Conservation (phyloP, 2,113 vertebrate species). For the Pseudopodoces humilis region DNA sequence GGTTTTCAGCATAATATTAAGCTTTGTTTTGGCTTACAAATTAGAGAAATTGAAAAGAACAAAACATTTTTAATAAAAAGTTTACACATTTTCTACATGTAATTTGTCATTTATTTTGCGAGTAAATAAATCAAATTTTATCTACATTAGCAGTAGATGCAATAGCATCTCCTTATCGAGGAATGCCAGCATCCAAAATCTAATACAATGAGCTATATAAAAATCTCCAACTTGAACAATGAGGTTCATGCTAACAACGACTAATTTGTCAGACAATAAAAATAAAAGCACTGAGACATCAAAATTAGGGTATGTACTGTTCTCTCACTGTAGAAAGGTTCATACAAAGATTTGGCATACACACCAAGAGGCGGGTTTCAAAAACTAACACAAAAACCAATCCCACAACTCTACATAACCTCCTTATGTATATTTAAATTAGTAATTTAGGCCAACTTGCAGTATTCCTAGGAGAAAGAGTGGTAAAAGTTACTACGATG, state of each 20-base stretch:
- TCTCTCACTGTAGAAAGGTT: not conserved
- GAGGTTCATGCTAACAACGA: not conserved
- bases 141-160: no score
- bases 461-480: not conserved
- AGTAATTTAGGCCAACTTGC: not conserved
- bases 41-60: not conserved
- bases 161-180: not conserved
- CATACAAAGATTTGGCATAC: not conserved
- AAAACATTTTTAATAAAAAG: not conserved
- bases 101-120: not conserved
- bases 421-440: not conserved
- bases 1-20: not conserved
- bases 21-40: not conserved
- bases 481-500: not conserved
- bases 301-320: not conserved
- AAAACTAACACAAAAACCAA: not conserved
- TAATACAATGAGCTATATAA: not conserved
- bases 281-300: not conserved
- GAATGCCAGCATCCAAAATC: not conserved
- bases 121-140: not conserved
- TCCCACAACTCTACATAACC: not conserved
- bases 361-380: not conserved
- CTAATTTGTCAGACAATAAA: not conserved
- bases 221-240: not conserved
- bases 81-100: not conserved